A percentile compares a stretch with the other conserved stretches of the same genome.
Conservation (phyloP, 2,888 invertebrate species). For the Cheilosia impressa region DNA sequence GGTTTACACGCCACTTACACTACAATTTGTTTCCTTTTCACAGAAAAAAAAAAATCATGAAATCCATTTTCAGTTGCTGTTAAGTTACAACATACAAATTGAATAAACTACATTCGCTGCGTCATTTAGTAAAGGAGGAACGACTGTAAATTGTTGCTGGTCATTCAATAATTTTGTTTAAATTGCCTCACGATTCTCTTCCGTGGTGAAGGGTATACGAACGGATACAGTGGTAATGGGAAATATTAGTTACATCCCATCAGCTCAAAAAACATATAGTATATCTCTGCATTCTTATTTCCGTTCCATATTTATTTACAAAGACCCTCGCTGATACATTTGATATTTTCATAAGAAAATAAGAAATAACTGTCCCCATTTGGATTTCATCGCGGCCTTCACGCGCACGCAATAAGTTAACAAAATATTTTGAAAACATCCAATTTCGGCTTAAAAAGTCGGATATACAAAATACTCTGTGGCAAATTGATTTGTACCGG, state of each 20-base stretch:
- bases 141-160: background rate
- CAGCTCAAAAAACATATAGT: background rate
- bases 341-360: background rate
- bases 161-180: constrained; percentile 1
- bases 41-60: background rate
- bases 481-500: constrained; percentile 38
- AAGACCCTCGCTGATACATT: background rate
- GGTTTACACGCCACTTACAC: constrained; percentile 3
- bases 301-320: background rate
- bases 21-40: background rate
- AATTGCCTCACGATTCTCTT: background rate
- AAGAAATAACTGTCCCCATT: constrained; percentile 5
- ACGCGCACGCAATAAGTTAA: background rate
- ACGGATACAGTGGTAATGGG: background rate
- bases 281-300: background rate
- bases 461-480: background rate
- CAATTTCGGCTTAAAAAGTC: background rate
- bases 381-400: background rate
- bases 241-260: too few species aligned
- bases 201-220: background rate
- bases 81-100: background rate
- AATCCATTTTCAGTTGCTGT: constrained; percentile 1
- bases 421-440: background rate
- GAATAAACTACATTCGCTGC: constrained; percentile 16
- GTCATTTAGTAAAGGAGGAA: background rate